phyloP scores from a whole-genome alignment of 2,888 invertebrate species.

The Podabrus alpinus region DNA sequence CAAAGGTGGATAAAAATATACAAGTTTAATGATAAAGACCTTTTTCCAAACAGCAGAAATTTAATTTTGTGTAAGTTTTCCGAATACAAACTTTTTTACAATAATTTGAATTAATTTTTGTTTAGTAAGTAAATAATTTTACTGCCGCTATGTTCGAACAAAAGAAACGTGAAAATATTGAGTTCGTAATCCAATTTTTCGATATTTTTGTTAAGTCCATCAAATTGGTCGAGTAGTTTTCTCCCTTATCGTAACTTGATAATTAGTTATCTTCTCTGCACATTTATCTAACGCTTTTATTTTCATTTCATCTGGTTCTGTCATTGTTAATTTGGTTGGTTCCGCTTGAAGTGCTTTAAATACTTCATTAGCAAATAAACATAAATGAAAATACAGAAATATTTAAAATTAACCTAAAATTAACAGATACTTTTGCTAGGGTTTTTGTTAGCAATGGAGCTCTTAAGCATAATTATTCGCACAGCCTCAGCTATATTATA shows the following conservation, averaged over 20 bases:
- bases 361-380: not conserved
- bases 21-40: not conserved
- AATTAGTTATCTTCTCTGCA: not conserved
- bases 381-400: not conserved
- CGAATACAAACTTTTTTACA: too few relatives aligned
- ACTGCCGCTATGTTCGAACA: not conserved
- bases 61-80: not conserved
- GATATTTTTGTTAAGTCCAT: not conserved
- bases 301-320: not conserved
- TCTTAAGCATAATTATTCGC: not conserved
- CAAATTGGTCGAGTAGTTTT: not conserved
- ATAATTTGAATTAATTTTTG: too few relatives aligned
- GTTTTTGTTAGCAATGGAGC: not conserved
- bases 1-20: not conserved
- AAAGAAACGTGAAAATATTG: not conserved
- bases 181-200: not conserved
- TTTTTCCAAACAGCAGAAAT: not conserved
- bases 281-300: not conserved
- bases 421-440: not conserved
- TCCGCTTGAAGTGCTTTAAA: not conserved
- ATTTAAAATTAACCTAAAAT: not conserved
- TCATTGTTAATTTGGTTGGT: not conserved
- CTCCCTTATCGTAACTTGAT: not conserved
- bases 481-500: not conserved
- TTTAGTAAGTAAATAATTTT: not conserved